Evolutionary conservation across 1,140 invertebrate genomes (phyloP), one percentile per base, ranked within the genome.

Genomic region (Cardiocondyla obscurior): DNA sequence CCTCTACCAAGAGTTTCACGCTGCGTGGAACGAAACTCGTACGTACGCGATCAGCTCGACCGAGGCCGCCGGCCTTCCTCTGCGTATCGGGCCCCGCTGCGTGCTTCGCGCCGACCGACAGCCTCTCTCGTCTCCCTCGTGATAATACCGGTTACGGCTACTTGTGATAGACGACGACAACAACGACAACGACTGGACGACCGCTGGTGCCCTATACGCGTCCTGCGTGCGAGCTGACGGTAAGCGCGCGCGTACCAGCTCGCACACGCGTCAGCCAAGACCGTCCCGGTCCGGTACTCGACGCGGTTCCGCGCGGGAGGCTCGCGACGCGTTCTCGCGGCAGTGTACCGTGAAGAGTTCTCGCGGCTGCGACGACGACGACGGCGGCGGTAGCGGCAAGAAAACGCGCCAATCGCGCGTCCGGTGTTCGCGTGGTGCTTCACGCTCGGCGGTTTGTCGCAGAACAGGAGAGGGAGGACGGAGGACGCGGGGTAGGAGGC

Each of bases 11-110:
- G 87, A 92, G 92, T 92, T 92, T 92, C 90, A 92, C 86, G 92
- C 91, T 92, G 92, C 91, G 91, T 92, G 91, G 88, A 92, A 92
- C 90, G 91, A 92, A 93, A 92, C 91, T 93, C 91, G 90, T 92
- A 92, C 90, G 90, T 91, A 92, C 90, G 90, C 91, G 92, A 93
- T 92, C 91, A 90, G 92, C 91, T 92, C 91, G 91, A 90, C 88
- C 91, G 90, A 88, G 89, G 87, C 89, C 88, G 90, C 87, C 89
- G 88, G 90, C 86, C 90, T 92, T 91, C 90, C 90, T 92, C 87
- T 88, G 84, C 89, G 86, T 90, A 92, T 90, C 84, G 88, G 74
- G 74, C 46, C 74, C 81, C 81, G 85, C 81, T 86, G 84, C 90
- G 90, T 87, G 85, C 81, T 86, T 83, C 90, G 90, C 86, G 85